Conservation (phyloP, 1,140 invertebrate genomes). For the Solenopsis invicta region DNA sequence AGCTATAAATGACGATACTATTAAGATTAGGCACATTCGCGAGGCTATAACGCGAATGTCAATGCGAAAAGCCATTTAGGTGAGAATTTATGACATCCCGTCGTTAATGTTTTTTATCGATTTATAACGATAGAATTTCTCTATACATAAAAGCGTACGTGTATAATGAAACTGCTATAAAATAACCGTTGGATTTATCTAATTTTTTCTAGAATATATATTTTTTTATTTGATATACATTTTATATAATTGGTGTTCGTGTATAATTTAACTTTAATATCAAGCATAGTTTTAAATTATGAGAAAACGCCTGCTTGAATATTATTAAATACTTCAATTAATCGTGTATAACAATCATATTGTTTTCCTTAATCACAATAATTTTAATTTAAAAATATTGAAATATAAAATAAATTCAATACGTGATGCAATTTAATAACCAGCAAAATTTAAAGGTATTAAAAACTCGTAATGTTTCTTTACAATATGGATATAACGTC, state of each 20-base stretch:
- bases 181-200: background rate
- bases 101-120: conserved; percentile 13
- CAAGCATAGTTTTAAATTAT: background rate
- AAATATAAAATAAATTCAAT: background rate
- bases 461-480: background rate
- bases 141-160: background rate
- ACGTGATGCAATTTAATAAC: background rate
- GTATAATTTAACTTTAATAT: background rate
- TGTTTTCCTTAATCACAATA: background rate
- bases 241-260: background rate
- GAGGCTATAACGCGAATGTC: conserved; percentile 14
- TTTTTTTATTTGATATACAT: background rate
- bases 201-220: background rate
- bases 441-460: background rate
- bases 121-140: background rate
- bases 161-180: conserved; percentile 3
- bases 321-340: background rate
- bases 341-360: background rate
- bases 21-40: conserved; percentile 42
- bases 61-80: conserved; percentile 53
- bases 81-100: background rate
- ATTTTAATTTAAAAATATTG: background rate
- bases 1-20: conserved; percentile 65
- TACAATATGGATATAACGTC: background rate
- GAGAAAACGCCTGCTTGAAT: background rate